A percentile compares a stretch with the other conserved stretches of the same genome.
Evolutionary conservation across 2,888 invertebrate genomes (phyloP).

Genomic region (Leucophenga maculata): DNA sequence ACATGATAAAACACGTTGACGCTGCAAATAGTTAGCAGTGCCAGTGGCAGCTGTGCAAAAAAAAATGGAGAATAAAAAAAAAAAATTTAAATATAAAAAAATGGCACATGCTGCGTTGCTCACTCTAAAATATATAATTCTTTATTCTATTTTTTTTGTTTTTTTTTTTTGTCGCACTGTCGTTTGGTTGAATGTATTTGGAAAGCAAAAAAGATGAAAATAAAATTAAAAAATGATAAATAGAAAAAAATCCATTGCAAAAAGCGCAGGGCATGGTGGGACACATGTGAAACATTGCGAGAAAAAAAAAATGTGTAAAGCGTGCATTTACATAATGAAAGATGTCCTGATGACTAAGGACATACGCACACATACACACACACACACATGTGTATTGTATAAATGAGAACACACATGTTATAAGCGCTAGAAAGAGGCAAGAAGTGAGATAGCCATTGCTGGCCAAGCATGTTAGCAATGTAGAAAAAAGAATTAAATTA

Average conservation of each 20-base stretch:
- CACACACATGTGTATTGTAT: background rate
- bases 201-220: background rate
- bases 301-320: slow-evolving; percentile 56
- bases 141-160: no score
- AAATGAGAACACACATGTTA: slow-evolving; percentile 33
- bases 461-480: slow-evolving; percentile 34
- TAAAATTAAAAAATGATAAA: slow-evolving; percentile 14
- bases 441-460: slow-evolving; percentile 24
- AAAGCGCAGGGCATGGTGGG: slow-evolving; percentile 3
- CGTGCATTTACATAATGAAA: slow-evolving; percentile 71
- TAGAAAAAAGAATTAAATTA: slow-evolving; percentile 55
- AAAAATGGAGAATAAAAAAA: background rate
- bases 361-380: background rate
- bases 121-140: no score
- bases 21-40: slow-evolving; percentile 47
- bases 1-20: slow-evolving; percentile 68
- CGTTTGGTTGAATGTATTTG: background rate
- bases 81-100: slow-evolving; percentile 1
- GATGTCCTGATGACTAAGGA: slow-evolving; percentile 56
- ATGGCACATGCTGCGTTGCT: background rate
- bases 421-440: slow-evolving; percentile 51
- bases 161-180: background rate
- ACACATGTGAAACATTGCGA: slow-evolving; percentile 35
- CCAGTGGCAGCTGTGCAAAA: background rate
- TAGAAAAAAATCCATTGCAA: slow-evolving; percentile 28